These are phyloP conservation scores for Rhagonycha fulva DNA, from an alignment of 2,888 invertebrate genomes.

Conservation along the genomic window DNA sequence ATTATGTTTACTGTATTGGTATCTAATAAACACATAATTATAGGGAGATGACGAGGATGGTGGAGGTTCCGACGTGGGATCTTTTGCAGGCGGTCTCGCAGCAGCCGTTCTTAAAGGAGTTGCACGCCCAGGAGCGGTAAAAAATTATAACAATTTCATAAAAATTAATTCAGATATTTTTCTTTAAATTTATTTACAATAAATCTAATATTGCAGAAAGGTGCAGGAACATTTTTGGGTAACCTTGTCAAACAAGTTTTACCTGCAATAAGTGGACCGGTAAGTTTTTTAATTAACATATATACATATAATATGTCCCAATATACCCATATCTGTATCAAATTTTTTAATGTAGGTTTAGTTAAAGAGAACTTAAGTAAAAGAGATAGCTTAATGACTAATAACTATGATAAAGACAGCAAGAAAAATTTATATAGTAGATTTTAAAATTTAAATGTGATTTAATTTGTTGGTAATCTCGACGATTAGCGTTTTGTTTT, in stretches of 20 bases:
- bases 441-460: too few species aligned
- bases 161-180: background rate
- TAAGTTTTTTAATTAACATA: conserved; percentile 38
- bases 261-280: conserved; percentile 54
- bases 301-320: too few species aligned
- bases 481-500: too few species aligned
- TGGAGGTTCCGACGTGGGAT: conserved; percentile 55
- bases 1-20: too few species aligned
- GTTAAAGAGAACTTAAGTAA: too few species aligned
- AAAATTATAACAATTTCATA: conserved; percentile 5
- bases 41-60: conserved; percentile 48
- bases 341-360: too few species aligned
- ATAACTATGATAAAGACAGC: too few species aligned
- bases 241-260: conserved; percentile 48
- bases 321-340: too few species aligned
- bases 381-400: too few species aligned
- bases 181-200: background rate
- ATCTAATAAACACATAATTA: conserved; percentile 11
- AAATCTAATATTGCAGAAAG: conserved; percentile 48
- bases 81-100: conserved; percentile 52
- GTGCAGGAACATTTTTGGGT: conserved; percentile 51
- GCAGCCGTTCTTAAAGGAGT: conserved; percentile 52
- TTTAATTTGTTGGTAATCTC: too few species aligned
- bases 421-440: too few species aligned
- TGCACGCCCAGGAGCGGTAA: conserved; percentile 53